Conservation (phyloP, 2,797 vertebrate genomes). For the Limnodromus scolopaceus region DNA sequence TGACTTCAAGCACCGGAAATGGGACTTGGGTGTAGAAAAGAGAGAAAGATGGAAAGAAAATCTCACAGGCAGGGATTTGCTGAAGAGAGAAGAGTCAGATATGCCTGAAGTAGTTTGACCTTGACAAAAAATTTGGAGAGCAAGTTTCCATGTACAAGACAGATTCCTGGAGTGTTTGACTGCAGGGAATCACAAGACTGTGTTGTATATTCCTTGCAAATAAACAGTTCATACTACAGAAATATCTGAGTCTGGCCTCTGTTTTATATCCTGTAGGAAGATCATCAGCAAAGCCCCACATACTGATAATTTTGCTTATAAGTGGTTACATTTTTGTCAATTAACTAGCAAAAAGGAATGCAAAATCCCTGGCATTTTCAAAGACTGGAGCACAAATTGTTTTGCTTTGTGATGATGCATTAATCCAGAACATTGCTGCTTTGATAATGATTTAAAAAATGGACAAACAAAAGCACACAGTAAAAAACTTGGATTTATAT, state of each 20-base stretch:
- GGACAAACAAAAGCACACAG: not conserved
- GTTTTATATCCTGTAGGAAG: not conserved
- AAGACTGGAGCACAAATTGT: not conserved
- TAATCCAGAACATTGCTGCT: not conserved
- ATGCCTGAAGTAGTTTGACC: not conserved
- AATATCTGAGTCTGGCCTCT: not conserved
- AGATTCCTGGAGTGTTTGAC: not conserved
- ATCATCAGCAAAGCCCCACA: not conserved
- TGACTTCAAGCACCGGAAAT: not conserved
- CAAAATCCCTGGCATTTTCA: not conserved
- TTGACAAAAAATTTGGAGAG: not conserved
- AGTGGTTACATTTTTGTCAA: not conserved
- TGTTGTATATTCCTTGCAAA: not conserved
- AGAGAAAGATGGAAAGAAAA: not conserved
- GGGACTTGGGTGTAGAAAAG: not conserved
- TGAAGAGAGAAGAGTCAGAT: not conserved
- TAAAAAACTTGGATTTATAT: not conserved
- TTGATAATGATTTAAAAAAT: not conserved
- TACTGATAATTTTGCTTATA: not conserved
- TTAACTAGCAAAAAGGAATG: not conserved
- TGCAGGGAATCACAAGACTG: not conserved
- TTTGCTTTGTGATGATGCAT: not conserved
- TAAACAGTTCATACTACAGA: not conserved
- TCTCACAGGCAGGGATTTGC: not conserved
- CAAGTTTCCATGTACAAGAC: not conserved